Percentiles rank a stretch among this genome's conserved stretches.
phyloP scores from a whole-genome alignment of 2,113 vertebrate genomes.

The Pygoscelis adeliae region DNA sequence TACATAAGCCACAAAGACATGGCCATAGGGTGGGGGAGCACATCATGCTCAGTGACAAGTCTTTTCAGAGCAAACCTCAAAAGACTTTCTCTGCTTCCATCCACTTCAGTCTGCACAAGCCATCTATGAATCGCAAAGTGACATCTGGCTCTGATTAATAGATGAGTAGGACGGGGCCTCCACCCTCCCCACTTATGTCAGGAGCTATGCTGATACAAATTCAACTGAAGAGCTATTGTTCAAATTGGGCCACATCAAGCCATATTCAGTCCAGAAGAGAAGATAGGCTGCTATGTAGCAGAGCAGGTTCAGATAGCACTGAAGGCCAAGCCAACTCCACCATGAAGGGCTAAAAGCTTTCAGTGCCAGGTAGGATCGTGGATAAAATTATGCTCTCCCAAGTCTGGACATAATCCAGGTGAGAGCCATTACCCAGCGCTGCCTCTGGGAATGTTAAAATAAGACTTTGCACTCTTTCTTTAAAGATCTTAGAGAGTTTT shows the following conservation, averaged over 20 bases:
- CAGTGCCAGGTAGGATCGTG: not conserved
- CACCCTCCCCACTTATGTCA: not conserved
- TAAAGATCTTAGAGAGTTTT: not conserved
- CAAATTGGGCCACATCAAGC: not conserved
- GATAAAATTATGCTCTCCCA: not conserved
- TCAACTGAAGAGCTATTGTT: not conserved
- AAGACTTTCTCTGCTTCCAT: not conserved
- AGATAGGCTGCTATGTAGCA: not conserved
- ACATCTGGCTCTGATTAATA: not conserved
- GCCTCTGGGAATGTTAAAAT: not conserved
- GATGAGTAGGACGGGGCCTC: not conserved
- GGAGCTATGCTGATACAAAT: not conserved
- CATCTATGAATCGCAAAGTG: not conserved
- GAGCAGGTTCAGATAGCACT: not conserved
- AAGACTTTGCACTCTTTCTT: not conserved
- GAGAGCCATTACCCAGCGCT: not conserved
- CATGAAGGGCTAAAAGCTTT: not conserved
- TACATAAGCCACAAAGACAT: not conserved
- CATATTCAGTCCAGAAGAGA: not conserved
- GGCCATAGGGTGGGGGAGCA: not conserved
- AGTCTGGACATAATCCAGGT: not conserved
- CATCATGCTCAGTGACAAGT: fast-evolving
- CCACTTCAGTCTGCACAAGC: not conserved
- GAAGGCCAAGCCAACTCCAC: not conserved
- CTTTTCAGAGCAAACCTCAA: not conserved